These are phyloP conservation scores for Alces alces DNA, from an alignment of 2,113 vertebrate species.

Conservation along the genomic window DNA sequence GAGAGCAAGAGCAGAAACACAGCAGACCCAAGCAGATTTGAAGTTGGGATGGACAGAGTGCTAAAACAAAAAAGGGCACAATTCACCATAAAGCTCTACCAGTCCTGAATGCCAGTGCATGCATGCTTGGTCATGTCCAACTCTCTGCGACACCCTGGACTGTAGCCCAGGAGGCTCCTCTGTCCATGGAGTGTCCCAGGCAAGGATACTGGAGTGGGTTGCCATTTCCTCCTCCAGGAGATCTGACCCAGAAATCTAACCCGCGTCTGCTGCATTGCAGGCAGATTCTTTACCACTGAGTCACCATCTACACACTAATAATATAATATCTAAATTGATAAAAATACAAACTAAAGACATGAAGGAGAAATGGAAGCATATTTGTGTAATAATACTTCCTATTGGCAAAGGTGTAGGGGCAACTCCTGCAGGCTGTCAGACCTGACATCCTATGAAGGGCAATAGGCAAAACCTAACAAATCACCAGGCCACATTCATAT, in stretches of 20 bases:
- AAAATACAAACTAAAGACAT: not conserved
- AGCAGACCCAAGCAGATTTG: not conserved
- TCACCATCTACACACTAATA: not conserved
- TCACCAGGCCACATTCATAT: not conserved
- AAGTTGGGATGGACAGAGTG: not conserved
- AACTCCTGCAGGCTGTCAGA: fast-evolving
- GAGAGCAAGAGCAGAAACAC: not conserved
- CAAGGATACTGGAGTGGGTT: not conserved
- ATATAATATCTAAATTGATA: not conserved
- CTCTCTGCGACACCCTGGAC: not conserved
- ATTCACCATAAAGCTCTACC: not conserved
- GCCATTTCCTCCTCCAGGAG: not conserved
- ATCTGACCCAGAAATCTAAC: not conserved
- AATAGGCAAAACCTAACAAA: not conserved
- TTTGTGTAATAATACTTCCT: not conserved
- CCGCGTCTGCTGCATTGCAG: not conserved
- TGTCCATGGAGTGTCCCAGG: not conserved
- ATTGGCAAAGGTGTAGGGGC: not conserved
- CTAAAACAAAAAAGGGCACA: not conserved
- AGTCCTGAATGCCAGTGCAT: fast-evolving
- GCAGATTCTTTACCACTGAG: not conserved
- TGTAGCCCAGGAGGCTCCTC: not conserved
- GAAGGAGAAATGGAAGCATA: not conserved
- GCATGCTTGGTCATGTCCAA: fast-evolving
- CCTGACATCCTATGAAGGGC: not conserved